phyloP scores from a whole-genome alignment of 1,140 invertebrate species.

The Scaptomyza montana region DNA sequence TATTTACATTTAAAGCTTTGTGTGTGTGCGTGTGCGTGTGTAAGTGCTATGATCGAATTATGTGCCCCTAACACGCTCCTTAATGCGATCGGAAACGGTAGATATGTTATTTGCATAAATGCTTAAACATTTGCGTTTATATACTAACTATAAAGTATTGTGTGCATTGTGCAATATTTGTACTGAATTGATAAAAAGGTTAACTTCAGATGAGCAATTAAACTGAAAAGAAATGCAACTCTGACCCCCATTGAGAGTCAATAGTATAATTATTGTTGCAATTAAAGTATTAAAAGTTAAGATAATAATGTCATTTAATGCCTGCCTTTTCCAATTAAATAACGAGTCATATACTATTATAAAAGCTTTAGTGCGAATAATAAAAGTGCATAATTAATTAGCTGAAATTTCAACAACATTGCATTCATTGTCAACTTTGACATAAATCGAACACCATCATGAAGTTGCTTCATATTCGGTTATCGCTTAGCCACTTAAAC shows the following conservation, averaged over 20 bases:
- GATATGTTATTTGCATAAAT: slow-evolving; percentile 48
- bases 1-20: slow-evolving; percentile 3
- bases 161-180: slow-evolving; percentile 22
- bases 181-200: slow-evolving; percentile 3
- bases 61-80: slow-evolving; percentile 46
- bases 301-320: too few relatives aligned
- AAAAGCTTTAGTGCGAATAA: too few relatives aligned
- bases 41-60: slow-evolving; percentile 66
- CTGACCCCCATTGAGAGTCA: too few relatives aligned
- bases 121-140: slow-evolving; percentile 22
- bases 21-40: slow-evolving; percentile 11
- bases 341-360: too few relatives aligned
- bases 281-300: too few relatives aligned
- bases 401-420: slow-evolving; percentile 12
- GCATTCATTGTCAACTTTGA: slow-evolving; percentile 84
- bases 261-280: too few relatives aligned
- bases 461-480: slow-evolving; percentile 51
- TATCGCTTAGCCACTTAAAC: slow-evolving; percentile 30
- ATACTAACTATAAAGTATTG: slow-evolving; percentile 1
- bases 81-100: slow-evolving; percentile 62
- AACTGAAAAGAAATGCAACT: slow-evolving; percentile 1
- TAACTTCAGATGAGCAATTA: background rate
- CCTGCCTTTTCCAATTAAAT: too few relatives aligned
- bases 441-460: slow-evolving; percentile 77
- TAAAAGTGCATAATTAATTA: too few relatives aligned